A percentile compares a stretch with the other conserved stretches of the same genome.
phyloP scores from a whole-genome alignment of 2,888 invertebrate genomes.

The Ectobius pallidus region DNA sequence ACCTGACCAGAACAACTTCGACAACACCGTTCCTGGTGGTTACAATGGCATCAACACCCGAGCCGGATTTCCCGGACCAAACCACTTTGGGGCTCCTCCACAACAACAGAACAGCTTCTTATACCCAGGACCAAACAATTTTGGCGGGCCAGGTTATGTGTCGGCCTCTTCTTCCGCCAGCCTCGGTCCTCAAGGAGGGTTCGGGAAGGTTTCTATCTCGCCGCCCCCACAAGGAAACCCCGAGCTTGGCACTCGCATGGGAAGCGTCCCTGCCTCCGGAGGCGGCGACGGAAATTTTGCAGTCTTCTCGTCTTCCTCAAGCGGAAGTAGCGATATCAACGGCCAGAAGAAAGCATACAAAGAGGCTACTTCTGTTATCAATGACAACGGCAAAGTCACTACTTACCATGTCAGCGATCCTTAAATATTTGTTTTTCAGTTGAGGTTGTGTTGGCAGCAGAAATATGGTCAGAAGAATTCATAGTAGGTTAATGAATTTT shows the following conservation, averaged over 20 bases:
- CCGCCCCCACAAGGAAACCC: slow-evolving; percentile 18
- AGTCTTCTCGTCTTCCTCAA: slow-evolving; percentile 69
- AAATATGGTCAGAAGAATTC: too few relatives aligned
- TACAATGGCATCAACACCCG: neutral
- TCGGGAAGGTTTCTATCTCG: slow-evolving; percentile 30
- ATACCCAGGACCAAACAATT: neutral
- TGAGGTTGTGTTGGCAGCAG: too few relatives aligned
- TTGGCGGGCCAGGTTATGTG: neutral
- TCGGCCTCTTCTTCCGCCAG: neutral
- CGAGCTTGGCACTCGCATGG: slow-evolving; percentile 30
- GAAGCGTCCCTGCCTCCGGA: slow-evolving; percentile 17
- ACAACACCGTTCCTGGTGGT: neutral
- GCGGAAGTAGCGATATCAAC: slow-evolving; percentile 63
- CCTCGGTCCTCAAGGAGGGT: slow-evolving; percentile 32
- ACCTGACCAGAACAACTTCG: too few relatives aligned
- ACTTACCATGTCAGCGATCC: slow-evolving; percentile 59
- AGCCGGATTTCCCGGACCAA: neutral
- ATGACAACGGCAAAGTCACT: slow-evolving; percentile 75
- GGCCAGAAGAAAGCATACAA: slow-evolving; percentile 63
- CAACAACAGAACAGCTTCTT: neutral
- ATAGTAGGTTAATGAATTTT: too few relatives aligned
- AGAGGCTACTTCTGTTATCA: slow-evolving; percentile 65
- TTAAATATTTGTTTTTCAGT: too few relatives aligned
- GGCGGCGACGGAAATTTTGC: slow-evolving; percentile 52
- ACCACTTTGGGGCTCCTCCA: neutral